These are phyloP conservation scores for Lipophrys pholis DNA, from an alignment of 2,113 vertebrate genomes.

Conservation along the genomic window DNA sequence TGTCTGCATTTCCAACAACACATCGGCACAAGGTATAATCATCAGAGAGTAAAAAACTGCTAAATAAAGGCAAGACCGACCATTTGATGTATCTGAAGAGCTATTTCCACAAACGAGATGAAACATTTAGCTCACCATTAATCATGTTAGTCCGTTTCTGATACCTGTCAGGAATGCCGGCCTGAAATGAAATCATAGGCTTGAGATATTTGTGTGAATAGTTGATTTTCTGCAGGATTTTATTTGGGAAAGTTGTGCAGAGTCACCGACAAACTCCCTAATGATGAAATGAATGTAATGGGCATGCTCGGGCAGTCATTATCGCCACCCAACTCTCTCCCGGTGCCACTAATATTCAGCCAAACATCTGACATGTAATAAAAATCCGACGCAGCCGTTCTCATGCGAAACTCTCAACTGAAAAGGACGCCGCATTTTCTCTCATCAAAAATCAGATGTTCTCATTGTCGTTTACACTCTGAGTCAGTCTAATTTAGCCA, in stretches of 20 bases:
- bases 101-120: conserved; percentile 14
- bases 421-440: not conserved
- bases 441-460: not conserved
- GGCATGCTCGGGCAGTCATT: conserved; percentile 1
- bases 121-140: not conserved
- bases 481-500: conserved; percentile 6
- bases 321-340: not conserved
- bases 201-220: not conserved
- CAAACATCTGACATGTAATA: conserved; percentile 21
- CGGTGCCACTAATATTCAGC: conserved; percentile 8
- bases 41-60: conserved; percentile 8
- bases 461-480: not conserved
- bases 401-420: conserved; percentile 7
- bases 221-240: not conserved
- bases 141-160: conserved; percentile 2
- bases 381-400: conserved; percentile 8
- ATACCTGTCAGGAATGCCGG: conserved; percentile 14
- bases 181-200: conserved; percentile 25
- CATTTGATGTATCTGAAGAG: conserved; percentile 2
- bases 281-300: conserved; percentile 25
- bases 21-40: not conserved
- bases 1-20: not conserved
- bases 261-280: conserved; percentile 17
- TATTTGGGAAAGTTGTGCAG: not conserved
- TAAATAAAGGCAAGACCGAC: conserved; percentile 16